Evolutionary conservation across 2,113 vertebrate species (phyloP), one percentile per base, ranked within the genome.

Genomic region (Chloropsis cyanopogon): DNA sequence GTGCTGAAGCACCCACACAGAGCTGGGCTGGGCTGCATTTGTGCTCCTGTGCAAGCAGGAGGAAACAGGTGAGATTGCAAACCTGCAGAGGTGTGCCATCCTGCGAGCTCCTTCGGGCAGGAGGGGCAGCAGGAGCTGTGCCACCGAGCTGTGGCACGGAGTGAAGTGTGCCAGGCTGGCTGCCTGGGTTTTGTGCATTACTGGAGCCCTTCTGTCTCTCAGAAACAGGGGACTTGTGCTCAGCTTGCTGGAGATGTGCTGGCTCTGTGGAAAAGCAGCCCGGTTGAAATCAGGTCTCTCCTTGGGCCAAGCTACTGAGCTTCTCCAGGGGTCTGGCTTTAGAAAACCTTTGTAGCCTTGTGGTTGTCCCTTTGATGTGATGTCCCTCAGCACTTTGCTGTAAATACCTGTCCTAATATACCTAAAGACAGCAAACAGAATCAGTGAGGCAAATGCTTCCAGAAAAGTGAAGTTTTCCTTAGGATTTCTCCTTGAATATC

Each of bases 81-180:
- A n/a, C 4, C 33, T 66, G 78, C 18, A 33, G 65, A 5, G 31
- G 37, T 42, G 7, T 13, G 15, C 11, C 3, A 14, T 52, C 8
- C 42, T 70, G 14, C 1, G 4, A 12, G n/a, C 16, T 37, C 69
- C 47, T 61, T 5, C n/a, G 28, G 54, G 78, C 31, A 25, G 2
- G 5, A 9, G 50, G 64, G 78, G 37, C 77, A 56, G 14, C 37
- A 6, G 56, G 16, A 28, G 49, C 44, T 35, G 76, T 50, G 47
- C 6, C 1, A 0, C 22, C 5, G n/a, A 14, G 57, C 39, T 44
- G 83, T 8, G 84, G 44, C 46, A 10, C 0, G 4, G 7, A 3
- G 3, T 14, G 50, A 25, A 33, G 46, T 6, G 68, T 65, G 41
- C 26, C 25, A 28, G 52, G 8, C 57, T 83, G 1, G 4, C 33